Conservation (phyloP, 2,113 vertebrate species). For the Paramormyrops kingsleyae region DNA sequence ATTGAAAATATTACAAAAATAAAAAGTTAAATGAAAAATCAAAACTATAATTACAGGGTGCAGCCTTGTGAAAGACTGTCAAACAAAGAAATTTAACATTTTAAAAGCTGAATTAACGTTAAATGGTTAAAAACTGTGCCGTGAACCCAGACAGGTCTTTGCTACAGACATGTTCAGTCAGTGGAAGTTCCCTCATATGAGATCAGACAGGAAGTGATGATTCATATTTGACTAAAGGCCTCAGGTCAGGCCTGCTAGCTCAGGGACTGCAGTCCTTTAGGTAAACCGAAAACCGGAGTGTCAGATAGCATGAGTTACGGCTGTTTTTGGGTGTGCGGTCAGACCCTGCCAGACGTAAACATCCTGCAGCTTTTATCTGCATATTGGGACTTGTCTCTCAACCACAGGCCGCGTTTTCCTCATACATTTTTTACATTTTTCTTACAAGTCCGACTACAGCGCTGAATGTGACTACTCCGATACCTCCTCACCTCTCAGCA, state of each 20-base stretch:
- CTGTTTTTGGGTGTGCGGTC: background rate
- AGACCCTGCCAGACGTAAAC: background rate
- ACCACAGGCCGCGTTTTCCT: background rate
- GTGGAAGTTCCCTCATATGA: background rate
- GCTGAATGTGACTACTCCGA: background rate
- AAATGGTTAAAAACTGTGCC: background rate
- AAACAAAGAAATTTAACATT: background rate
- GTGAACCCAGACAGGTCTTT: background rate
- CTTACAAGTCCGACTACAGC: background rate
- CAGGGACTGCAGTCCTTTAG: background rate
- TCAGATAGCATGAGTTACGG: background rate
- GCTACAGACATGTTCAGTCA: background rate
- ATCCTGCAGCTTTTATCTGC: background rate
- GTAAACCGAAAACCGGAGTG: background rate
- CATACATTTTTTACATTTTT: background rate
- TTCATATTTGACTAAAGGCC: background rate
- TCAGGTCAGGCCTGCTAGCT: background rate
- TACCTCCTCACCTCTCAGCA: constrained; percentile 78
- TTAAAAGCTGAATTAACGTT: background rate
- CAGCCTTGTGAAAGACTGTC: background rate
- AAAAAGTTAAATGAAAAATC: background rate
- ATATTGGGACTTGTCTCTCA: background rate
- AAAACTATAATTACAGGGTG: background rate
- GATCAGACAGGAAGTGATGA: background rate
- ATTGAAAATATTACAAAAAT: background rate